Conservation (phyloP, 2,888 invertebrate species). For the Trichacis sp. region DNA sequence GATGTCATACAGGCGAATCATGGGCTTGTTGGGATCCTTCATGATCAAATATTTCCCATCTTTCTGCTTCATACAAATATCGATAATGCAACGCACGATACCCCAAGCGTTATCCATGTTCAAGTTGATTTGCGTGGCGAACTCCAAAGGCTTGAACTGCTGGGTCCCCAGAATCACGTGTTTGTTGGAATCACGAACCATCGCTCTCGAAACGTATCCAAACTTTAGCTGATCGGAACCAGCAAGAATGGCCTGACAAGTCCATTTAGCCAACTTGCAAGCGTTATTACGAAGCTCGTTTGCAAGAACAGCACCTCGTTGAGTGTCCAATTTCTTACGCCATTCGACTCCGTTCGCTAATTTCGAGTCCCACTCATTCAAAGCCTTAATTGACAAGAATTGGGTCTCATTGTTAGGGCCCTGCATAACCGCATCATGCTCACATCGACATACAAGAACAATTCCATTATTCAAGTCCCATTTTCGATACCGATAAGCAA, state of each 20-base stretch:
- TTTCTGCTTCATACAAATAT: constrained; percentile 96
- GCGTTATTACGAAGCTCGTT: constrained; percentile 98
- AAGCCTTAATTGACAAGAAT: constrained; percentile 94
- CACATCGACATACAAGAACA: constrained; percentile 91
- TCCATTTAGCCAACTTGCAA: constrained; percentile 99
- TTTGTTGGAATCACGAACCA: constrained; percentile 93
- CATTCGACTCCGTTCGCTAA: constrained; percentile 97
- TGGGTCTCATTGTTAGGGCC: constrained; percentile 91
- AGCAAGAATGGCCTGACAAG: constrained; percentile 92
- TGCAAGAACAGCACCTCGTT: constrained; percentile 97
- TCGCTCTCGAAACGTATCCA: constrained; percentile 97
- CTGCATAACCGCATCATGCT: constrained; percentile 94
- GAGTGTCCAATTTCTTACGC: constrained; percentile 97
- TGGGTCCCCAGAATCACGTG: constrained; percentile 97
- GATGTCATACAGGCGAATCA: constrained; percentile 97
- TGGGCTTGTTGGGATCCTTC: constrained; percentile 99
- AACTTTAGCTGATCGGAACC: constrained; percentile 98
- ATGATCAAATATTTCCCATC: constrained; percentile 97
- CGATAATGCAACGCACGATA: constrained; percentile 95
- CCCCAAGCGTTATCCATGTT: constrained; percentile 99
- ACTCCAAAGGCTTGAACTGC: constrained; percentile 98
- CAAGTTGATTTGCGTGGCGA: constrained; percentile 97
- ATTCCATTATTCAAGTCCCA: constrained; percentile 96
- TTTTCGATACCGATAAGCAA: constrained; percentile 96
- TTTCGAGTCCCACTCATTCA: constrained; percentile 99